Evolutionary conservation across 2,888 invertebrate genomes (phyloP).

Genomic region (Apamea crenata): DNA sequence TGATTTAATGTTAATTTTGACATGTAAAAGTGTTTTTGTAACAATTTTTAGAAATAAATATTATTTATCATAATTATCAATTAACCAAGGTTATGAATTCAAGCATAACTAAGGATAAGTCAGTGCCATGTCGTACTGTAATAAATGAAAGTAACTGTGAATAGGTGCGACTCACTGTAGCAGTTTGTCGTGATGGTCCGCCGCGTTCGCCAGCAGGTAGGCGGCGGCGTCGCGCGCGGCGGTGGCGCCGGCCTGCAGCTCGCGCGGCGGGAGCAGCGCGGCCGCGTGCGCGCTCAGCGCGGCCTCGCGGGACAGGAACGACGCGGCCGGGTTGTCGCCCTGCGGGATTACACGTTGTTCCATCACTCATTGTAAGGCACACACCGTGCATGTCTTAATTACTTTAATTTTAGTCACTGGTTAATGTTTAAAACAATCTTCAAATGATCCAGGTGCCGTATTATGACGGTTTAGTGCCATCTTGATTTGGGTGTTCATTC

Average conservation of each 20-base stretch:
- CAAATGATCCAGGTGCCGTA: background rate
- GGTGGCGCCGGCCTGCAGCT: conserved; percentile 48
- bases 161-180: conserved; percentile 70
- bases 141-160: background rate
- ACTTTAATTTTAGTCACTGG: background rate
- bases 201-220: conserved; percentile 65
- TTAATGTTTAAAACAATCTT: background rate
- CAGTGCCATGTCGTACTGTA: no score
- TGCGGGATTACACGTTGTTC: conserved; percentile 42
- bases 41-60: no score
- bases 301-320: conserved; percentile 73
- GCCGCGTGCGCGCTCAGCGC: conserved; percentile 59
- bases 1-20: no score
- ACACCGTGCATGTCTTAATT: no score
- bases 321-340: conserved; percentile 78
- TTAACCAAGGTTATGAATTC: no score
- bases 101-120: no score
- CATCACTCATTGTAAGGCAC: background rate
- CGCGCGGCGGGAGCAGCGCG: conserved; percentile 41
- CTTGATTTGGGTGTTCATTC: no score
- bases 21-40: no score
- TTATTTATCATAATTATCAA: no score
- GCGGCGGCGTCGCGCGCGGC: conserved; percentile 62
- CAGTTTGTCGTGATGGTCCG: conserved; percentile 70
- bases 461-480: no score